Evolutionary conservation across 2,888 invertebrate species (phyloP), one percentile per base, ranked within the genome.

Genomic region (Sepiola atlantica): DNA sequence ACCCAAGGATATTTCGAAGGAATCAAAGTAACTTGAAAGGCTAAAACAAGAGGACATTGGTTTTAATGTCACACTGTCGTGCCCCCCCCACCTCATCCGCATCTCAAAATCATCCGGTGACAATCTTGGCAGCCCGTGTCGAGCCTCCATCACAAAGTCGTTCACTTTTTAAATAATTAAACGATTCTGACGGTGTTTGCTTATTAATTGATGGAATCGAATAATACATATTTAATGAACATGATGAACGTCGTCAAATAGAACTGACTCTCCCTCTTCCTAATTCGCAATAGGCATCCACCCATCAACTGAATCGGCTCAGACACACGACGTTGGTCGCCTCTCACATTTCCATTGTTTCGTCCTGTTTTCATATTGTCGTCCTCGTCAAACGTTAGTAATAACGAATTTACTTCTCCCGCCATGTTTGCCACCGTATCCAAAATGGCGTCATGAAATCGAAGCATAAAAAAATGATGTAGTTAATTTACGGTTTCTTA

Each of bases 161-260:
- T 77, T 77, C 77, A 77, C 35, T 92, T 92, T 92, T 55, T 93
- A 55, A 93, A 93, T 93, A 57, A 93, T 93, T 93, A 93, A 93
- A 55, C 55, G 57, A 55, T 93, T 93, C 55, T 54, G 93, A 55
- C 16, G 93, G 93, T 32, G 55, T 35, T 77, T 77, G n/a, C 77
- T 93, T 93, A 93, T 93, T 93, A 93, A 93, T 93, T 93, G 93
- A 93, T 93, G 93, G 55, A 55, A 93, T 93, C 93, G n/a, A 93
- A 93, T 93, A 54, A 93, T 93, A 32, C 55, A 93, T 93, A 93
- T 93, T 93, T 93, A 32, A 93, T 55, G 55, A 55, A 93, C 35
- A 35, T 45, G 14, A 35, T 35, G 35, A 92, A 54, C 28, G 3
- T 18, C 54, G 1, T 35, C 45, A 54, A 92, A 35, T n/a, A 77